phyloP scores from a whole-genome alignment of 2,797 vertebrate genomes.

The Coregonus ussuriensis region DNA sequence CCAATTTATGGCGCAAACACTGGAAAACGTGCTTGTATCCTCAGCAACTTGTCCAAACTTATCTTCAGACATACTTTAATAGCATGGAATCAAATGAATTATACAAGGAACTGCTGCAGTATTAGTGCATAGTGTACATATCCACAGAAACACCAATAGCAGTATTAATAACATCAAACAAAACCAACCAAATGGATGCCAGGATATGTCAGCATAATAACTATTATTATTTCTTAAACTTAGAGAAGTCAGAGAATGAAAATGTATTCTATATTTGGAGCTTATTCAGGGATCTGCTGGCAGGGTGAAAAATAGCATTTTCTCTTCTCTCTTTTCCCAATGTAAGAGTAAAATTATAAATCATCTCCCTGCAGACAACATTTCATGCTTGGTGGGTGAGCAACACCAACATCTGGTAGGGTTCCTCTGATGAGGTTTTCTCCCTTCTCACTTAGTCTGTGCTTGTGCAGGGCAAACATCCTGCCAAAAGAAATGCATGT shows the following conservation, averaged over 20 bases:
- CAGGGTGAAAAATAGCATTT: slow-evolving; percentile 18
- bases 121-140: not conserved
- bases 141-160: not conserved
- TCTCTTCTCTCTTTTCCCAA: slow-evolving; percentile 36
- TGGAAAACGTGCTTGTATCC: not conserved
- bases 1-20: not conserved
- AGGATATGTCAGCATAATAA: slow-evolving; percentile 23
- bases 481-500: slow-evolving; percentile 60
- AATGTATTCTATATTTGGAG: slow-evolving; percentile 60
- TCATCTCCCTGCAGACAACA: slow-evolving; percentile 75
- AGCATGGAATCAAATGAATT: not conserved
- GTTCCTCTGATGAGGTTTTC: slow-evolving; percentile 60
- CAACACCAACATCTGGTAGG: slow-evolving; percentile 74
- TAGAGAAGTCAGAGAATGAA: slow-evolving; percentile 47
- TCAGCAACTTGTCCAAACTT: not conserved
- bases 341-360: slow-evolving; percentile 72
- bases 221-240: slow-evolving; percentile 6
- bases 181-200: slow-evolving; percentile 31
- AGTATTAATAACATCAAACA: slow-evolving; percentile 49
- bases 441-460: slow-evolving; percentile 53
- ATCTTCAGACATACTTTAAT: not conserved
- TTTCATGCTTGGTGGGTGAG: slow-evolving; percentile 76
- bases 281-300: slow-evolving; percentile 61
- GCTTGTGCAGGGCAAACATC: slow-evolving; percentile 48
- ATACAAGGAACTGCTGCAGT: not conserved